Conservation (phyloP, 1,140 invertebrate species). For the Drepana arcuata region DNA sequence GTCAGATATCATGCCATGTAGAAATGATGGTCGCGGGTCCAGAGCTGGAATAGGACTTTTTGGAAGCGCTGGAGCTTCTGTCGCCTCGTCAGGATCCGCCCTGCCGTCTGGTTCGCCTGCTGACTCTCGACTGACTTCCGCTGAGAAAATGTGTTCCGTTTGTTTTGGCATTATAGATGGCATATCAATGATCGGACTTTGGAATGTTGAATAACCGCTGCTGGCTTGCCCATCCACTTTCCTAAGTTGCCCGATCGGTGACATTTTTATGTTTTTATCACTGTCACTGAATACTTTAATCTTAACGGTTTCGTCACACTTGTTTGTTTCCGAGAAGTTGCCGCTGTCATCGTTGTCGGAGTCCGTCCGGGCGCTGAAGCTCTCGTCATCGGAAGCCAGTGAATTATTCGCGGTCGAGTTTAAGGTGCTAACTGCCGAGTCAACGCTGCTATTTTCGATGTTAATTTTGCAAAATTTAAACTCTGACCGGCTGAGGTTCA, state of each 20-base stretch:
- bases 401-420: slow-evolving; percentile 64
- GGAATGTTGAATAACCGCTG: slow-evolving; percentile 61
- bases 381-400: slow-evolving; percentile 67
- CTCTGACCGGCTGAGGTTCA: slow-evolving; percentile 72
- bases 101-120: slow-evolving; percentile 86
- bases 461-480: slow-evolving; percentile 73
- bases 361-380: slow-evolving; percentile 63
- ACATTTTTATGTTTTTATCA: slow-evolving; percentile 58
- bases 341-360: slow-evolving; percentile 69
- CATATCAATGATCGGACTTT: slow-evolving; percentile 64
- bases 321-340: slow-evolving; percentile 61
- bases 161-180: slow-evolving; percentile 60
- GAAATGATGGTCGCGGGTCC: slow-evolving; percentile 79
- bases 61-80: slow-evolving; percentile 78
- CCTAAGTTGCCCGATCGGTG: slow-evolving; percentile 54
- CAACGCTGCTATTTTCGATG: slow-evolving; percentile 62
- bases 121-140: slow-evolving; percentile 78
- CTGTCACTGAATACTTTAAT: slow-evolving; percentile 65
- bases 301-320: slow-evolving; percentile 66
- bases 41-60: slow-evolving; percentile 75
- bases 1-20: slow-evolving; percentile 75
- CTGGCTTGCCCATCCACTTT: slow-evolving; percentile 61
- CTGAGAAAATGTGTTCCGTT: slow-evolving; percentile 59
- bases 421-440: slow-evolving; percentile 54
- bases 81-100: slow-evolving; percentile 80